Percentiles rank a stretch among this genome's conserved stretches.
phyloP scores from a whole-genome alignment of 2,888 invertebrate species.

The Philereme vetulata region DNA sequence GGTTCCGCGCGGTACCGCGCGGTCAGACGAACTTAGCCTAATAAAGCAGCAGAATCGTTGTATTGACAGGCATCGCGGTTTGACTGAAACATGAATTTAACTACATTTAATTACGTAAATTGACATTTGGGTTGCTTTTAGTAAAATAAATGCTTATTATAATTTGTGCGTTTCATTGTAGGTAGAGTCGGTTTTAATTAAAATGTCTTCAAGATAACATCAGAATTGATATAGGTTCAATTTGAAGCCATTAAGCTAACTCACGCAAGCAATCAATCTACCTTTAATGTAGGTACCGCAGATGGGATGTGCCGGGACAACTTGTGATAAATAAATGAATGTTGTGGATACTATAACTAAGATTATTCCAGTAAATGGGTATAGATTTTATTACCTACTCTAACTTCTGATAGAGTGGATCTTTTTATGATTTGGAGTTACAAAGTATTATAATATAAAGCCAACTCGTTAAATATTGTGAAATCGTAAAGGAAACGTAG shows the following conservation, averaged over 20 bases:
- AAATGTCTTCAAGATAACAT: conserved; percentile 31
- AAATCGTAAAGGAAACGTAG: conserved; percentile 79
- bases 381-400: neutral
- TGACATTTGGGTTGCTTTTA: too few species aligned
- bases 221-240: conserved; percentile 31
- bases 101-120: too few species aligned
- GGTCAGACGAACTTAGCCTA: too few species aligned
- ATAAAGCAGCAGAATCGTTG: too few species aligned
- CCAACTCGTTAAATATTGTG: conserved; percentile 67
- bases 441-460: conserved; percentile 41
- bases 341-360: conserved; percentile 5
- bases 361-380: neutral
- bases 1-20: too few species aligned
- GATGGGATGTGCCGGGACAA: conserved; percentile 29
- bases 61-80: too few species aligned
- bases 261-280: conserved; percentile 40
- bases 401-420: conserved; percentile 4
- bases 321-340: conserved; percentile 28
- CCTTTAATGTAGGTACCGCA: conserved; percentile 34
- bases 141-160: too few species aligned
- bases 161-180: conserved; percentile 12
- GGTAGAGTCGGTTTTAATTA: conserved; percentile 14
- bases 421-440: conserved; percentile 29
- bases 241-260: conserved; percentile 34
- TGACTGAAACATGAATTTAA: too few species aligned